Base-by-base conservation (phyloP, 1,140 invertebrate genomes). In the Achroia grisella region DNA sequence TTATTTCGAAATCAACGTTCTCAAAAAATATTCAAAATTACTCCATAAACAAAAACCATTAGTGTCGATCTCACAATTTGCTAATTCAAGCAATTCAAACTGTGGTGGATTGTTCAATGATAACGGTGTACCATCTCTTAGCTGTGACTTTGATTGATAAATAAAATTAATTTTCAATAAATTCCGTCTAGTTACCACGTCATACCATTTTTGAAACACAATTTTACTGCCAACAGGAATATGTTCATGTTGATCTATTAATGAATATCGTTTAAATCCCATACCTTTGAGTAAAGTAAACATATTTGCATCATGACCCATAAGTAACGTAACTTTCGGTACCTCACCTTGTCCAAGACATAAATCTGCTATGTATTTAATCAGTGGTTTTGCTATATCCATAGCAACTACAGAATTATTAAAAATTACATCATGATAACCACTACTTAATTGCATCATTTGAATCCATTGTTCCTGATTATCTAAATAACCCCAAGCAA, bases 161-260 rank as follows among this genome's bases (percentile, higher is more conserved):
- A 78, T 48, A 49, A 68, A 80, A 39, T 72, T 40, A 2, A 75
- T 54, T 61, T 66, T 77, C 13, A 79, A 42, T 14, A 70, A 66
- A 49, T 58, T 32, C 23, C 32, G n/a, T 28, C 62, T 49, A 9
- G 29, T 47, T 6, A 30, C 29, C 1, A 42, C 37, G 39, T 84
- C 65, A 4, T 39, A 30, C 67, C 71, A 79, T 58, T 75, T 80
- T 45, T 84, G 72, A 29, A 81, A 80, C 0, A 82, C 53, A 14
- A 84, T 45, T 57, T 82, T 84, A 0, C 77, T 72, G 1, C 80
- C 73, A n/a, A 78, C 56, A 1, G 80, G 80, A 0, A 62, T 63
- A 12, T 44, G 50, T 60, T 84, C 74, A 40, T 68, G 60, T 46
- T 76, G 68, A 8, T 70, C 53, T 42, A 48, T 54, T 28, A 83